A percentile compares a stretch with the other conserved stretches of the same genome.
phyloP scores from a whole-genome alignment of 64 coral and sea anemone genomes.

The Montipora capricornis region DNA sequence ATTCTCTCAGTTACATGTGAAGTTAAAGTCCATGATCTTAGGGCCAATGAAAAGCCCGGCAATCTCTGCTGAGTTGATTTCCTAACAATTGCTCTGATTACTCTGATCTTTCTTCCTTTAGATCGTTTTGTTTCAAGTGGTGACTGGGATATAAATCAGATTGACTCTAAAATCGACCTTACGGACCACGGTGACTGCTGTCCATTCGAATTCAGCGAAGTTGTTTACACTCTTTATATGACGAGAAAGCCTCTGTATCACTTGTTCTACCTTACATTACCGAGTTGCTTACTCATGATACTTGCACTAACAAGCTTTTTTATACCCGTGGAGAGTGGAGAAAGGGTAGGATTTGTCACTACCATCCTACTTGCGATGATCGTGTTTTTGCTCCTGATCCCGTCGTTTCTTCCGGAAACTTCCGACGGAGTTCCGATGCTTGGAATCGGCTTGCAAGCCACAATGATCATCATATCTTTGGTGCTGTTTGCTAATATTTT shows the following conservation, averaged over 20 bases:
- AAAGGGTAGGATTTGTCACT: slow-evolving; percentile 75
- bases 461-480: slow-evolving; percentile 25
- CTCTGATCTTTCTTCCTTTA: neutral
- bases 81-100: neutral
- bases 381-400: slow-evolving; percentile 58
- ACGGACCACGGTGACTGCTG: slow-evolving; percentile 69
- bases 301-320: slow-evolving; percentile 38
- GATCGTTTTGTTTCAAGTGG: slow-evolving; percentile 59
- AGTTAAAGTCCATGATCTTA: neutral
- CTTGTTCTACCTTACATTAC: slow-evolving; percentile 52
- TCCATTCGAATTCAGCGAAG: slow-evolving; percentile 11
- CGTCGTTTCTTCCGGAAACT: slow-evolving; percentile 62
- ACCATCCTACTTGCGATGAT: slow-evolving; percentile 69
- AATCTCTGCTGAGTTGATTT: no score
- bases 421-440: slow-evolving; percentile 50
- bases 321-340: slow-evolving; percentile 70
- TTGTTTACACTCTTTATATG: slow-evolving; percentile 31
- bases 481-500: slow-evolving; percentile 48
- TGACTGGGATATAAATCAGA: slow-evolving; percentile 37
- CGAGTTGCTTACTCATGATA: slow-evolving; percentile 27
- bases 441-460: slow-evolving; percentile 42
- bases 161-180: neutral
- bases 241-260: slow-evolving; percentile 38
- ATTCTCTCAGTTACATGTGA: no score
- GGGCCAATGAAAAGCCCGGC: neutral